Evolutionary conservation across 2,888 invertebrate species (phyloP), one percentile per base, ranked within the genome.

Genomic region (Tridacna crocea): DNA sequence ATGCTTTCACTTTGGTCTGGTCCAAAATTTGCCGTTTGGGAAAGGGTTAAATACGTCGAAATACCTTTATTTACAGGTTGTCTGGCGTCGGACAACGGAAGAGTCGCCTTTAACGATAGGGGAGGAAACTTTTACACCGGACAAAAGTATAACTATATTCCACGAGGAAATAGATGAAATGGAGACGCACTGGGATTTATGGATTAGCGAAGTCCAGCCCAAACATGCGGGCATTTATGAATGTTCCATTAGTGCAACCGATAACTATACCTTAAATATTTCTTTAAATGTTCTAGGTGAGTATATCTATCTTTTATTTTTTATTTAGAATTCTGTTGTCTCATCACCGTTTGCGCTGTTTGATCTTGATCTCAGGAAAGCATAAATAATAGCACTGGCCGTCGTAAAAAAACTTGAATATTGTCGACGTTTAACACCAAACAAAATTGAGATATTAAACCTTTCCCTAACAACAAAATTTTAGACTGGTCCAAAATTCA

Each of bases 171-270:
- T 83, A 8, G 66, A 27, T 6, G 73, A 79, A 13, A 47, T 72
- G n/a, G 72, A 79, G 22, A 68, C 85, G 0, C 72, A 79, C 17
- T 88, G 86, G 76, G 84, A 88, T 65, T 80, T 89, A 17, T 74
- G 85, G 63, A 88, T 89, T 55, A 86, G 83, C 60, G 75, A 84
- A 36, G 85, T 85, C 17, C 36, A 76, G 13, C 58, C 70, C 13
- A 47, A 75, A 0, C 81, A 89, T 26, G 83, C 85, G 12, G 89
- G 89, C 15, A 70, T 72, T n/a, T 89, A 89, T 58, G 88, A 87
- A 46, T 89, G 89, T 77, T 87, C 87, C 72, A 80, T 89, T 8
- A 87, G 83, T 61, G 79, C 89, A 17, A 86, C 77, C 10, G 77
- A 88, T 47, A 77, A 73, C 1, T 87, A 85, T 36, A 86, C 83